Conservation (phyloP, 1,140 invertebrate genomes). For the Drosophila ficusphila region DNA sequence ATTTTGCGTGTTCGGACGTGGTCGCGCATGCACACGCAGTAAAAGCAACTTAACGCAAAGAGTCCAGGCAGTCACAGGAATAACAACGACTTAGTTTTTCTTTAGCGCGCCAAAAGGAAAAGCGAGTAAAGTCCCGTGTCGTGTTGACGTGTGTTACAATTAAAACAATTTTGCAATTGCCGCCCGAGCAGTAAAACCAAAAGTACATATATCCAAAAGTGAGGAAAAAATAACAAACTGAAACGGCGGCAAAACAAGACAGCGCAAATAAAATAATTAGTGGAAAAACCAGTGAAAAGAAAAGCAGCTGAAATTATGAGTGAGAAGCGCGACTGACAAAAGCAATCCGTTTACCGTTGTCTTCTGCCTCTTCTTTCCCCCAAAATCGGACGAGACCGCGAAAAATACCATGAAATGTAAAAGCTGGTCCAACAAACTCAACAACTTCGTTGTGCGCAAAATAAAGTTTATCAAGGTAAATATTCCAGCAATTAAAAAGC, state of each 20-base stretch:
- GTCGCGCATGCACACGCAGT: not conserved
- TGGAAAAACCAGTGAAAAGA: slow-evolving; percentile 1
- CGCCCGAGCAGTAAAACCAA: slow-evolving; percentile 10
- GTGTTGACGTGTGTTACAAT: slow-evolving; percentile 3
- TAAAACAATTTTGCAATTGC: slow-evolving; percentile 5
- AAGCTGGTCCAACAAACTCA: slow-evolving; percentile 84
- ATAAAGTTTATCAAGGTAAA: slow-evolving; percentile 83
- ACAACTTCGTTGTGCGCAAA: slow-evolving; percentile 82
- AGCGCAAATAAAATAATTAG: not conserved
- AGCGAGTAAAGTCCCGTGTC: slow-evolving; percentile 2
- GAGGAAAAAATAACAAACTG: slow-evolving; percentile 22
- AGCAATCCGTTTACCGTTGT: slow-evolving; percentile 42
- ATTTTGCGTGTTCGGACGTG: slow-evolving; percentile 9
- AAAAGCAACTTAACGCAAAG: too few relatives aligned
- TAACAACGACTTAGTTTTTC: slow-evolving; percentile 3
- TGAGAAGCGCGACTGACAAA: slow-evolving; percentile 16
- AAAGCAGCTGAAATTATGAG: slow-evolving; percentile 17
- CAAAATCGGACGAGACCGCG: slow-evolving; percentile 36
- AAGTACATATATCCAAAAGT: too few relatives aligned
- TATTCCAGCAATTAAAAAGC: slow-evolving; percentile 15
- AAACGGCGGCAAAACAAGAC: not conserved
- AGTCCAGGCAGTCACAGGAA: not conserved
- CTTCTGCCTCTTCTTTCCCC: slow-evolving; percentile 26
- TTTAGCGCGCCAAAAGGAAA: slow-evolving; percentile 27
- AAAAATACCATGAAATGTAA: slow-evolving; percentile 84